Base-by-base conservation (phyloP, 2,797 vertebrate species). In the Helostoma temminkii region DNA sequence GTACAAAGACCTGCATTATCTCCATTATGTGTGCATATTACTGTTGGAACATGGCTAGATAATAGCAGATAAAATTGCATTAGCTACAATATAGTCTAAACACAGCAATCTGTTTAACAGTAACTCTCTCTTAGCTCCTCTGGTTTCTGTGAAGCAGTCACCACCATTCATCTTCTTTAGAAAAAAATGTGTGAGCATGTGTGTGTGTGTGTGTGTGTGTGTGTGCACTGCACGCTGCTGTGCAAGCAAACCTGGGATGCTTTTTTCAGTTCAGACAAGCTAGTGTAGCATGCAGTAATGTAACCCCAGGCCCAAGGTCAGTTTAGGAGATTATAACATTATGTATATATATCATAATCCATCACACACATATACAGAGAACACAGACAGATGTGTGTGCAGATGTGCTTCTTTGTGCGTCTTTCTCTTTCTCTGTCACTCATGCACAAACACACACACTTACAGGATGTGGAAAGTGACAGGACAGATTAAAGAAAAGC, bases 261-360 rank as follows among this genome's bases (percentile, higher is more conserved):
- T 74, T 80, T 46, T 37, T 54, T 37, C 34, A 42, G 62, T 66
- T 10, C 37, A 55, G 71, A 65, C 74, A 57, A 88, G 71, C 74
- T 62, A 84, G 60, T 86, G 85, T 76, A 72, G 88, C 88, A 75
- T 39, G 45, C 46, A 45, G 48, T 82, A 80, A 90, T 75, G 57
- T 85, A 67, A 85, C 87, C 84, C 56, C 81, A 88, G 85, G 88
- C 81, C 46, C n/a, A 72, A 74, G 78, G 78, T 84, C 72, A 72
- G 39, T 36, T 81, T n/a, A n/a, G n/a, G n/a, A n/a, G n/a, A n/a
- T 61, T 59, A 53, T 37, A 52, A 16, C 74, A 53, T 50, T n/a
- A n/a, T n/a, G n/a, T n/a, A n/a, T n/a, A n/a, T n/a, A n/a, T n/a
- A n/a, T n/a, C n/a, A 68, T 66, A 63, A 79, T 58, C 73, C 52